Base-by-base conservation (phyloP, 1,140 invertebrate species). In the Thaumetopoea pityocampa region DNA sequence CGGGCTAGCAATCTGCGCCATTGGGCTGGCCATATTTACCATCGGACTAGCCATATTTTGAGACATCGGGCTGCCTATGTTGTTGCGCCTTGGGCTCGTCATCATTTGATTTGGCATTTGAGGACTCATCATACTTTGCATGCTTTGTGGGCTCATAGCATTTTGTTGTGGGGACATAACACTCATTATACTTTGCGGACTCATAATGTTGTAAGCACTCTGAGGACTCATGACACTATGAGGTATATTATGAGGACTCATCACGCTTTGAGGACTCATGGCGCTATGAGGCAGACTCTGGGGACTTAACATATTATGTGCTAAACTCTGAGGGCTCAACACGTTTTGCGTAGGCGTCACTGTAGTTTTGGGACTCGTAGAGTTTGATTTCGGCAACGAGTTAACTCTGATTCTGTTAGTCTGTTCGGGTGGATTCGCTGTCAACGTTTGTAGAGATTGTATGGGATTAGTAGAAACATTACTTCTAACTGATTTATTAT, bases 161-260 rank as follows among this genome's bases (percentile, higher is more conserved):
- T 79, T 85, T 27, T 79, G 72, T 51, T 81, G 81, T 7, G 82
- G 80, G 40, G 78, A 84, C 78, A 84, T 84, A n/a, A 83, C 74
- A 29, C 80, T 83, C 70, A 80, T 79, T 2, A 73, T 72, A 40
- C 72, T 81, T 46, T 80, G 77, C 4, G 81, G 76, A 32, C 76
- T 85, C 69, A 83, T 73, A 1, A 85, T 73, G 29, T 85, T 86
- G 23, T 81, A 80, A n/a, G 73, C 55, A 48, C 73, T 78, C 0
- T 77, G 74, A 22, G 82, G 81, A 38, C 73, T 85, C 80, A 84
- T 85, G 1, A 85, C 62, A 33, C 48, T 69, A 37, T 76, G 73
- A 32, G 85, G 66, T 20, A 84, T 73, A 11, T 67, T 68, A 33
- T 82, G 80, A 12, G 85, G 83, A 55, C 70, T 77, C 74, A 79